Percentiles rank a stretch among this genome's conserved stretches.
These are phyloP conservation scores for Cepaea hortensis DNA, from an alignment of 2,888 invertebrate genomes.

Conservation along the genomic window DNA sequence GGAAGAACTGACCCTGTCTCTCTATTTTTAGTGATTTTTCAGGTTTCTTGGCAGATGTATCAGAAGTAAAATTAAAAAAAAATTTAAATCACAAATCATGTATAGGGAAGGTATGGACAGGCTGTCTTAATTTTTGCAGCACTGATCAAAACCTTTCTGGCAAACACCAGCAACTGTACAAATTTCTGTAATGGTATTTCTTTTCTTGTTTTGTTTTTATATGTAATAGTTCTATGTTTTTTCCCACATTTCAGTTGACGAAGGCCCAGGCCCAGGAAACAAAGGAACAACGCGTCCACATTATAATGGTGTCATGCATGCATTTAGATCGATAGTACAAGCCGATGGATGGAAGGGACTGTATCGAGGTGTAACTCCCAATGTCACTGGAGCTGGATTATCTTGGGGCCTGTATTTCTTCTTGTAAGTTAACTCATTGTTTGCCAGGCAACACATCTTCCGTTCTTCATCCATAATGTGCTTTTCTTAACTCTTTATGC, in stretches of 20 bases:
- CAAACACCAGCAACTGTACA: too few species aligned
- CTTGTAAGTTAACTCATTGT: constrained; percentile 85
- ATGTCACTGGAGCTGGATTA: constrained; percentile 96
- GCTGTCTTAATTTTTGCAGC: too few species aligned
- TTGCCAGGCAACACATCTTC: neutral
- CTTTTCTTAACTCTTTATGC: neutral
- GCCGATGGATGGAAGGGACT: constrained; percentile 89
- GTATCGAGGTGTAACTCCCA: constrained; percentile 97
- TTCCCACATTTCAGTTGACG: constrained; percentile 85
- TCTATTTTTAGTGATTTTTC: too few species aligned
- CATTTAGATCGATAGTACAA: constrained; percentile 82
- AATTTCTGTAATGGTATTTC: too few species aligned
- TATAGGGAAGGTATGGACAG: too few species aligned
- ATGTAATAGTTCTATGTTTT: neutral
- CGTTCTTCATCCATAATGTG: neutral
- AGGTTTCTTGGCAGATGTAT: too few species aligned
- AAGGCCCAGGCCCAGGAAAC: constrained; percentile 83
- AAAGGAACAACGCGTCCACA: constrained; percentile 85
- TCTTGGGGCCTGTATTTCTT: constrained; percentile 99
- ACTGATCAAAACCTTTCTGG: too few species aligned
- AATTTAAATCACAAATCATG: too few species aligned
- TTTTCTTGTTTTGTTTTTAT: neutral
- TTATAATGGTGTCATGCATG: constrained; percentile 81
- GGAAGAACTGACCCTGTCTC: too few species aligned
- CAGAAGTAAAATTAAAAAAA: too few species aligned